Evolutionary conservation across 2,113 vertebrate species (phyloP), one percentile per base, ranked within the genome.

Genomic region (Oxyura jamaicensis): DNA sequence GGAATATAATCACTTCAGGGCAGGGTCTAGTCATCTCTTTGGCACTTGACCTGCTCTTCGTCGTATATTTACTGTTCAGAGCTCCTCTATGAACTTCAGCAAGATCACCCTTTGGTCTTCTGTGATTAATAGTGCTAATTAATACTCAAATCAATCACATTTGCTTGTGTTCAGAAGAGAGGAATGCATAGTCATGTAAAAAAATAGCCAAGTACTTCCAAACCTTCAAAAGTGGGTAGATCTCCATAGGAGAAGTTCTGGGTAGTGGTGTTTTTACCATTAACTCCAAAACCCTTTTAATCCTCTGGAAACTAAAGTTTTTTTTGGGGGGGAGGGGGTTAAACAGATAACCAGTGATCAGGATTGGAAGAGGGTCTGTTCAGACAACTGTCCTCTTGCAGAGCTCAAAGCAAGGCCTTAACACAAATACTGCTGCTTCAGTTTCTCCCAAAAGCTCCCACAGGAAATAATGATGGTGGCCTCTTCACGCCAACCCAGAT

Each of bases 1-100:
- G 86, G 94, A 93, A 90, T 76, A 95, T 35, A 88, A 93, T 88
- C 86, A 78, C 95, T 96, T 9, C 90, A 86, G 95, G 95, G 94
- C 94, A 96, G 79, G 91, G 56, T 94, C 94, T 42, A 46, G 95
- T 96, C 91, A 91, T 88, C 73, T 93, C 76, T 81, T 72, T 96
- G 94, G 94, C 93, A 90, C 94, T 93, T 95, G 95, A 97, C 95
- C 90, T 86, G 89, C 3, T 92, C 91, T 80, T 92, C 67, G 41
- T 93, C 25, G 29, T 63, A 68, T 89, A 17, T 83, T 95, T 87
- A 50, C 62, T 74, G 77, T 59, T 95, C 73, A 82, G 78, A 93
- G 59, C 74, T 92, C 21, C 66, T 85, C 89, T 88, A 26, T 83
- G 88, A 94, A 93, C 87, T 80, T 71, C 87, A 91, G 31, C 21